Evolutionary conservation across 2,797 vertebrate genomes (phyloP).

Genomic region (Yasuhikotakia modesta): DNA sequence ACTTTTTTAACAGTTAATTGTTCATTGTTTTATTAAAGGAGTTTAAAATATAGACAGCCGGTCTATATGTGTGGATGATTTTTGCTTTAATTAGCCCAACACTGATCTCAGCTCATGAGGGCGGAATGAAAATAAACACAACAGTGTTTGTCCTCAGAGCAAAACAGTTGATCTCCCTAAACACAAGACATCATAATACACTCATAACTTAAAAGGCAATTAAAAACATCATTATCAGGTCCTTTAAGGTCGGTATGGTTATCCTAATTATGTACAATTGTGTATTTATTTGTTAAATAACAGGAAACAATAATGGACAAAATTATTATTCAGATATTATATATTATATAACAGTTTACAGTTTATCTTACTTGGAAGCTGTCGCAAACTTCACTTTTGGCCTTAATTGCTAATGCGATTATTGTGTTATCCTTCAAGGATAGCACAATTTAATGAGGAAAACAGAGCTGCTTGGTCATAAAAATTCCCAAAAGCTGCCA

Average conservation of each 20-base stretch:
- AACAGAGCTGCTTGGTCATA: background rate
- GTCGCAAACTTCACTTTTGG: background rate
- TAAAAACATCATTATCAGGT: background rate
- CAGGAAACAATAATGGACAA: background rate
- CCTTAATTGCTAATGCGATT: background rate
- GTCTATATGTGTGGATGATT: slow-evolving; percentile 42
- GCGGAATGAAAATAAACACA: slow-evolving; percentile 63
- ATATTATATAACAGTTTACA: background rate
- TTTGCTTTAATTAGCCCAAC: slow-evolving; percentile 64
- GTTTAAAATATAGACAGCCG: background rate
- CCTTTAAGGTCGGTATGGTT: background rate
- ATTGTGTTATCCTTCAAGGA: background rate
- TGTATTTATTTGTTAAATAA: background rate
- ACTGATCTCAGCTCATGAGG: slow-evolving; percentile 66
- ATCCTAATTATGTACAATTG: background rate
- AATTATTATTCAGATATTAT: background rate
- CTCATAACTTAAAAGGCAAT: background rate
- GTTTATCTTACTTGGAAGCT: background rate
- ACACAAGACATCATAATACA: background rate
- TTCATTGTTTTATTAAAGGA: background rate
- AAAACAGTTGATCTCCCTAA: slow-evolving; percentile 71
- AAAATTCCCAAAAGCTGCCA: background rate
- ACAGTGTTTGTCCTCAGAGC: slow-evolving; percentile 63
- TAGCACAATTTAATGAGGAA: background rate
- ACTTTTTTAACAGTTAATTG: background rate